A percentile compares a stretch with the other conserved stretches of the same genome.
Conservation (phyloP, 2,113 vertebrate species). For the Cricetomys ansorgei region DNA sequence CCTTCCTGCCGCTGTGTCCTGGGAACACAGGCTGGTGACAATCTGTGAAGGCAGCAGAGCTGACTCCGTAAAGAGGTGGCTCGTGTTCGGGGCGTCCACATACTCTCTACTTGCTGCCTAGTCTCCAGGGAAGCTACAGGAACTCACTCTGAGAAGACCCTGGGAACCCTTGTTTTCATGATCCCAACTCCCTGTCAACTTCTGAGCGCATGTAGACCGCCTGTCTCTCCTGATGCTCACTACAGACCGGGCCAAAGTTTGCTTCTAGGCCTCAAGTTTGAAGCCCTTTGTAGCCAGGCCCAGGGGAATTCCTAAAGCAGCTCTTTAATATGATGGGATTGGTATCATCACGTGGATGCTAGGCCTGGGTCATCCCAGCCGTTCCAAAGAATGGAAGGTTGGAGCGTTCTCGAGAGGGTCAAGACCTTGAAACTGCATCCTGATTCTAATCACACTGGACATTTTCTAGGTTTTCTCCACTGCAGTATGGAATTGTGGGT, state of each 20-base stretch:
- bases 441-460: not conserved
- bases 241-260: not conserved
- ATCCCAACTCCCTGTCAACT: not conserved
- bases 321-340: not conserved
- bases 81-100: not conserved
- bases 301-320: not conserved
- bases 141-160: not conserved
- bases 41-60: not conserved
- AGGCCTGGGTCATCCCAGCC: not conserved
- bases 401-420: not conserved
- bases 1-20: accelerated
- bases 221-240: too few relatives aligned
- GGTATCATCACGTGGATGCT: not conserved
- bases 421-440: not conserved
- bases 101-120: not conserved
- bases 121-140: not conserved
- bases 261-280: not conserved
- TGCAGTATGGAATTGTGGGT: not conserved
- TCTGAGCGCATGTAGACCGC: accelerated
- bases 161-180: not conserved
- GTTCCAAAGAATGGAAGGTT: not conserved
- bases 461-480: not conserved
- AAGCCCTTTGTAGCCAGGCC: not conserved
- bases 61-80: accelerated
- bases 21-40: not conserved